Evolutionary conservation across 2,888 invertebrate species (phyloP), one percentile per base, ranked within the genome.

Genomic region (Agrochola lota): DNA sequence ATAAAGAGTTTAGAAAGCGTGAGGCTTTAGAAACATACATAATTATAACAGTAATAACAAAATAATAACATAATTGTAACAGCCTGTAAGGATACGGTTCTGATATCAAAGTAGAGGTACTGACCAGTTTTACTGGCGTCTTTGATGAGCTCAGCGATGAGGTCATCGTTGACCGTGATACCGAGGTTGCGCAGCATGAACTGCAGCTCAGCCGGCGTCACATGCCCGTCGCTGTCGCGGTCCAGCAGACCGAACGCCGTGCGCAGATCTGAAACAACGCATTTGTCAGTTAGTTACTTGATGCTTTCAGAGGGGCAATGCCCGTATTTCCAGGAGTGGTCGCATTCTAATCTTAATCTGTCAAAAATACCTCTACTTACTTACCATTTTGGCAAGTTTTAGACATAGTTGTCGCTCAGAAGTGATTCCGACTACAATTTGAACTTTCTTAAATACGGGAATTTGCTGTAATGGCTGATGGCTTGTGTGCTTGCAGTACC

Each of bases 241-340:
- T 98, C 98, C 94, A 98, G 94, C 83, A 98, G 96, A 81, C 98
- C 98, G 94, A 98, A 98, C 71, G 98, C 98, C 89, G 98, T 98
- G 90, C 98, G 97, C 88, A 98, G 96, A 94, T 98, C 98, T 98
- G 95, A 0, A 97, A 97, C 83, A 87, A 89, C 23, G 43, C 11
- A 80, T 66, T 30, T 11, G 7, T 17, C 9, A 57, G 35, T 59
- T 74, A 30, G 17, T 9, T 9, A 4, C 8, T 63, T 40, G 4
- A 26, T 26, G 3, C 12, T 52, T 52, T 74, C 7, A 57, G 57
- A 57, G 5, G 57, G 57, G 12, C 5, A 26, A 12, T 57, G n/a
- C n/a, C 57, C 12, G 5, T n/a, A n/a, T 57, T 57, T 55, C 9
- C 9, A 23, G 23, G 8, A 55, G 23, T 23, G 57, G 57, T n/a